Evolutionary conservation across 2,888 invertebrate species (phyloP).

Genomic region (Pristionchus arcanus): DNA sequence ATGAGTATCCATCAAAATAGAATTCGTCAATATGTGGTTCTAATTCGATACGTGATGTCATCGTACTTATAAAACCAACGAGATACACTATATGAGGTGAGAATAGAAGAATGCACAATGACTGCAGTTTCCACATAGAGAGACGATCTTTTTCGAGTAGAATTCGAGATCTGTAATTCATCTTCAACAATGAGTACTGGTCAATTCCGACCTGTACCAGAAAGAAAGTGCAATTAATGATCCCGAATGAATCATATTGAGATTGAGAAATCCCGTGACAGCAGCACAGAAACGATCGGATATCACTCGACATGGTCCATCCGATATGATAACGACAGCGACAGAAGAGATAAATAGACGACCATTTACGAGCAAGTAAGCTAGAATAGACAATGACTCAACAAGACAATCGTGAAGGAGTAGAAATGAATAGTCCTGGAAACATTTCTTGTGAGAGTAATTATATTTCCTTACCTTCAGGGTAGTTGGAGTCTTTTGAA

Average conservation of each 20-base stretch:
- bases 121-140: not conserved
- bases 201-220: not conserved
- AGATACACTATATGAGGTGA: not conserved
- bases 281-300: not conserved
- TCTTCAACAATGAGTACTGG: not conserved
- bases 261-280: not conserved
- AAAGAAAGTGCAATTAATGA: not conserved
- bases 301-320: not conserved
- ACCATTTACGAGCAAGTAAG: not conserved
- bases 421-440: not conserved
- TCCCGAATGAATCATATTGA: conserved; percentile 28
- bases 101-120: not conserved
- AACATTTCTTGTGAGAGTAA: not conserved
- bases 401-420: not conserved
- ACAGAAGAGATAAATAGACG: not conserved
- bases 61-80: not conserved
- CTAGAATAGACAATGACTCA: not conserved
- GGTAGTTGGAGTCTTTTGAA: not conserved
- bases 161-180: not conserved
- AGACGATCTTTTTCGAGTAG: not conserved
- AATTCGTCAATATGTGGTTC: not conserved
- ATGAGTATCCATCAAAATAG: not conserved
- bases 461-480: not conserved
- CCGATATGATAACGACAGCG: not conserved
- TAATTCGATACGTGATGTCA: not conserved